Evolutionary conservation across 2,888 invertebrate species (phyloP).

Genomic region (Ochropleura plecta): DNA sequence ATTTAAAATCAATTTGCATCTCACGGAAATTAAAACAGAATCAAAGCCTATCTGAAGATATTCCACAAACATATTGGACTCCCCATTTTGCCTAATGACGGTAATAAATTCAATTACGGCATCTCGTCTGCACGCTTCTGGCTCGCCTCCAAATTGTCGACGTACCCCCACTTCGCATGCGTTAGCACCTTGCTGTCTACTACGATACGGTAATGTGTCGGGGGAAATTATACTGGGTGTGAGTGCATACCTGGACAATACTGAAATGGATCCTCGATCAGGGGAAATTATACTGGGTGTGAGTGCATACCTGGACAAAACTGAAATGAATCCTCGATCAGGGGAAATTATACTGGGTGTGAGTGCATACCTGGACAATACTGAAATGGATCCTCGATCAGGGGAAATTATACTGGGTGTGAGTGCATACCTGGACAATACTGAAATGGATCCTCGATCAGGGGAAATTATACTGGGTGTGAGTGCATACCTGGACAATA

Average conservation of each 20-base stretch:
- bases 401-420: slow-evolving; percentile 22
- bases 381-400: neutral
- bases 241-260: neutral
- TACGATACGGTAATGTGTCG: neutral
- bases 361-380: neutral
- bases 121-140: slow-evolving; percentile 45
- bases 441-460: neutral
- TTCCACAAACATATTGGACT: slow-evolving; percentile 46
- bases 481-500: neutral
- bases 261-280: neutral
- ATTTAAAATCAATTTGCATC: slow-evolving; percentile 34
- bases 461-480: slow-evolving; percentile 22
- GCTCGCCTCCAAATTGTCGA: slow-evolving; percentile 57
- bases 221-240: slow-evolving; percentile 22
- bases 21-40: slow-evolving; percentile 20
- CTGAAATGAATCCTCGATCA: neutral
- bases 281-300: slow-evolving; percentile 23
- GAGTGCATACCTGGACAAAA: neutral
- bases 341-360: slow-evolving; percentile 22
- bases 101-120: slow-evolving; percentile 60
- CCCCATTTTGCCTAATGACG: slow-evolving; percentile 41
- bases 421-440: neutral
- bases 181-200: slow-evolving; percentile 43
- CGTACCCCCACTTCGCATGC: slow-evolving; percentile 43
- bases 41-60: slow-evolving; percentile 37